A percentile compares a stretch with the other conserved stretches of the same genome.
phyloP scores from a whole-genome alignment of 1,140 invertebrate species.

The Ostrea edulis region DNA sequence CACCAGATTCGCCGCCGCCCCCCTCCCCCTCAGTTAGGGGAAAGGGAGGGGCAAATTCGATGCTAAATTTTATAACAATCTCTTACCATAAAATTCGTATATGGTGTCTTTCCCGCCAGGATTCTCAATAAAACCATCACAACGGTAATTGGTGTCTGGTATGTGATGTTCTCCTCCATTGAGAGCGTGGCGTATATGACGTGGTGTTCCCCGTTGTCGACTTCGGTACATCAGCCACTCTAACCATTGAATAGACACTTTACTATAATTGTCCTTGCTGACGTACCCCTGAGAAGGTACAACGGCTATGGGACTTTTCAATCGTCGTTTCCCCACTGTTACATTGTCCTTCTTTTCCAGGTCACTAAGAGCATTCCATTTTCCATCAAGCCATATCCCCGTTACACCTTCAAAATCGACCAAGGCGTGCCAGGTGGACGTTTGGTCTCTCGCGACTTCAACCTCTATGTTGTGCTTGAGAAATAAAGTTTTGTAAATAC shows the following conservation, averaged over 20 bases:
- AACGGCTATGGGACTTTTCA: constrained; percentile 46
- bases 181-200: constrained; percentile 49
- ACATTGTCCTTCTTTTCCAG: constrained; percentile 38
- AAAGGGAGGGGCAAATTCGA: constrained; percentile 44
- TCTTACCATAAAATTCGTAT: too few species aligned
- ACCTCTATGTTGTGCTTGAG: constrained; percentile 37
- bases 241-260: constrained; percentile 51
- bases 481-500: too few species aligned
- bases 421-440: not conserved
- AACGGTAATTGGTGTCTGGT: constrained; percentile 44
- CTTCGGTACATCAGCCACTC: constrained; percentile 42
- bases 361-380: constrained; percentile 45
- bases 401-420: constrained; percentile 9
- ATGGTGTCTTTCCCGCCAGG: constrained; percentile 37
- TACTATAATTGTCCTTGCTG: constrained; percentile 41
- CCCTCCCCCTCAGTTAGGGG: constrained; percentile 41
- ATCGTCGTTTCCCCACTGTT: constrained; percentile 36
- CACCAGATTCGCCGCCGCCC: constrained; percentile 32
- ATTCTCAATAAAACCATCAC: constrained; percentile 49
- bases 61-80: constrained; percentile 5
- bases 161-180: constrained; percentile 50
- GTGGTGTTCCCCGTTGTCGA: constrained; percentile 18
- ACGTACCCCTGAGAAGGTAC: constrained; percentile 48
- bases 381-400: constrained; percentile 34
- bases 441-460: constrained; percentile 18